A percentile compares a stretch with the other conserved stretches of the same genome.
These are phyloP conservation scores for Pollenia angustigena DNA, from an alignment of 2,888 invertebrate species.

Conservation along the genomic window DNA sequence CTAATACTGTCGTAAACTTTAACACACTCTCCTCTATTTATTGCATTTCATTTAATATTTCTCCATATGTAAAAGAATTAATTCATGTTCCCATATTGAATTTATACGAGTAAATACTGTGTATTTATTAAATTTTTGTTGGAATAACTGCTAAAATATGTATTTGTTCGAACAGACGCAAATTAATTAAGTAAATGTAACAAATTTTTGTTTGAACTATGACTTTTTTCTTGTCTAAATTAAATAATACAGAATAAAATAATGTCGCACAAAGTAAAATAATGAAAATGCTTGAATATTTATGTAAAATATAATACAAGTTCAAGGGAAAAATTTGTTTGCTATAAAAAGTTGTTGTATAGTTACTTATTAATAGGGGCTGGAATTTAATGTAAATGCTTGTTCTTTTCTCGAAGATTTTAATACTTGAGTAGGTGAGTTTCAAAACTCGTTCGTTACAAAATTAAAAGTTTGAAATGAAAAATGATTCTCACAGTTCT, in stretches of 20 bases:
- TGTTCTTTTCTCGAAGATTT: background rate
- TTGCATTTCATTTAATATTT: no score
- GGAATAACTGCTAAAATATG: background rate
- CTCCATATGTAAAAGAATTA: no score
- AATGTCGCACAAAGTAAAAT: background rate
- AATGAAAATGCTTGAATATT: background rate
- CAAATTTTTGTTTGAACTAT: constrained; percentile 18
- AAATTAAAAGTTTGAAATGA: no score
- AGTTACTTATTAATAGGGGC: no score
- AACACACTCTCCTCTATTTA: no score
- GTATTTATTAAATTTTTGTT: constrained; percentile 9
- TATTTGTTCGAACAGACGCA: background rate
- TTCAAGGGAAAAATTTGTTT: constrained; percentile 1
- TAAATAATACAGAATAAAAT: background rate
- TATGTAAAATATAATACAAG: background rate
- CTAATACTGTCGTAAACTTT: no score
- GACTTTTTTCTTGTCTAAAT: constrained; percentile 17
- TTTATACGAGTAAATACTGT: background rate
- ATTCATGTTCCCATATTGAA: no score
- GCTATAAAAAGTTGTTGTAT: no score
- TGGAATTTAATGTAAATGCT: background rate
- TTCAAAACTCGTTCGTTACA: no score
- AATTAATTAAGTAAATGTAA: constrained; percentile 15
- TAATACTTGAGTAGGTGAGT: no score
- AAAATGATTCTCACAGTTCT: no score